Conservation (phyloP, 2,888 invertebrate genomes). For the Gonocerus acuteangulatus region DNA sequence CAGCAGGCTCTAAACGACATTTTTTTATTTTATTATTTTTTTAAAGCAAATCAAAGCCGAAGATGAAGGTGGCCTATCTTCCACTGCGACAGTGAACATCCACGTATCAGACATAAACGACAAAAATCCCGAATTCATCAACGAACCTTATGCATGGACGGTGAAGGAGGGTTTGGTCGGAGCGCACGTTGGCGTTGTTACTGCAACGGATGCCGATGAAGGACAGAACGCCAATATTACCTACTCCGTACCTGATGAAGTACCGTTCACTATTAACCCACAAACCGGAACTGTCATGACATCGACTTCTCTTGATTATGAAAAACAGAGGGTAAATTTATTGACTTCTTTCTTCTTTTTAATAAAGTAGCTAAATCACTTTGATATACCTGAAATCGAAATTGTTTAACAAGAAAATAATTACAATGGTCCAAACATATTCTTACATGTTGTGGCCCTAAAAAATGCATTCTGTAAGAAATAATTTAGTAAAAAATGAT, state of each 20-base stretch:
- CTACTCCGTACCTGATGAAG: constrained; percentile 68
- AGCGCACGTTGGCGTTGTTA: constrained; percentile 64
- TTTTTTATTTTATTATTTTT: no score
- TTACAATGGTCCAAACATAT: background rate
- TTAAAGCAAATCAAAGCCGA: constrained; percentile 77
- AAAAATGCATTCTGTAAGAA: background rate
- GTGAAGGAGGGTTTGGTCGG: constrained; percentile 63
- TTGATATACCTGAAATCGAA: background rate
- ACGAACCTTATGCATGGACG: constrained; percentile 69
- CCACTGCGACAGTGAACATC: constrained; percentile 77
- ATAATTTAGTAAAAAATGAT: no score
- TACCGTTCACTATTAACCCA: constrained; percentile 72
- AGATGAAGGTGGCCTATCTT: constrained; percentile 73
- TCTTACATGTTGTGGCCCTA: background rate
- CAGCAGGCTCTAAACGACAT: no score
- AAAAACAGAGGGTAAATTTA: constrained; percentile 58
- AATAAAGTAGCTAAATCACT: background rate
- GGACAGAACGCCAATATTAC: constrained; percentile 74
- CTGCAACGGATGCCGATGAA: constrained; percentile 78
- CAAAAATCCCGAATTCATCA: constrained; percentile 82
- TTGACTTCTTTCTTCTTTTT: background rate
- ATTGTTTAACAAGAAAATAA: background rate
- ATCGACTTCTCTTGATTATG: constrained; percentile 68
- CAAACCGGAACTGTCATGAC: constrained; percentile 72
- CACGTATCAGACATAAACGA: constrained; percentile 87